phyloP scores from a whole-genome alignment of 2,888 invertebrate species.

The Noctua janthe region DNA sequence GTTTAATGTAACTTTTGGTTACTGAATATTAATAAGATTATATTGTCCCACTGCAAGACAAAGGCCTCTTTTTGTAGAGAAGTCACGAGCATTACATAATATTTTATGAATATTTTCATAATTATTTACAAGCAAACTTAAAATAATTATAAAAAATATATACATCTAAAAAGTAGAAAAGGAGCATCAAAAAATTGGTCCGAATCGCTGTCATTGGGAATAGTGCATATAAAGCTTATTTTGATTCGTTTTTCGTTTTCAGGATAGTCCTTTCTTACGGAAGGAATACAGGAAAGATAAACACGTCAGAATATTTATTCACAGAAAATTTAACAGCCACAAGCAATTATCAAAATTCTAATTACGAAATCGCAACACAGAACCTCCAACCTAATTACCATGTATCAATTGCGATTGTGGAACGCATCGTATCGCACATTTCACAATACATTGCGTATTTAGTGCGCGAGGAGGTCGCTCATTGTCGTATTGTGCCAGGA shows the following conservation, averaged over 20 bases:
- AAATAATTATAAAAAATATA: background rate
- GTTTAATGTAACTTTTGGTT: background rate
- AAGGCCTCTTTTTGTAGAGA: background rate
- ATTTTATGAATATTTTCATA: background rate
- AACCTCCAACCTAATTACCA: conserved; percentile 58
- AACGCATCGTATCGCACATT: conserved; percentile 56
- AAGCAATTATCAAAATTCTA: conserved; percentile 18
- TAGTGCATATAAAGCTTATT: background rate
- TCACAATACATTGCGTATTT: conserved; percentile 64
- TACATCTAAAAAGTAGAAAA: background rate
- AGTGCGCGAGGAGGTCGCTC: conserved; percentile 57
- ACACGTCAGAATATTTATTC: background rate
- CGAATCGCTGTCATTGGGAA: background rate
- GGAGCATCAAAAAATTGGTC: background rate
- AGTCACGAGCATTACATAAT: background rate
- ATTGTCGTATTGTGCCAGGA: conserved; percentile 64
- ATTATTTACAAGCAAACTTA: too few relatives aligned
- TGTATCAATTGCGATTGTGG: conserved; percentile 55
- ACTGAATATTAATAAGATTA: background rate
- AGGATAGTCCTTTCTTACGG: background rate
- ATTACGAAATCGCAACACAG: conserved; percentile 41
- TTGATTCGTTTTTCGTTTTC: background rate
- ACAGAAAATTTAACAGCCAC: background rate
- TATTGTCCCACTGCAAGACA: background rate
- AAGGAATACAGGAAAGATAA: background rate